Conservation (phyloP, 2,888 invertebrate genomes). For the Scaptomyza polygonia region DNA sequence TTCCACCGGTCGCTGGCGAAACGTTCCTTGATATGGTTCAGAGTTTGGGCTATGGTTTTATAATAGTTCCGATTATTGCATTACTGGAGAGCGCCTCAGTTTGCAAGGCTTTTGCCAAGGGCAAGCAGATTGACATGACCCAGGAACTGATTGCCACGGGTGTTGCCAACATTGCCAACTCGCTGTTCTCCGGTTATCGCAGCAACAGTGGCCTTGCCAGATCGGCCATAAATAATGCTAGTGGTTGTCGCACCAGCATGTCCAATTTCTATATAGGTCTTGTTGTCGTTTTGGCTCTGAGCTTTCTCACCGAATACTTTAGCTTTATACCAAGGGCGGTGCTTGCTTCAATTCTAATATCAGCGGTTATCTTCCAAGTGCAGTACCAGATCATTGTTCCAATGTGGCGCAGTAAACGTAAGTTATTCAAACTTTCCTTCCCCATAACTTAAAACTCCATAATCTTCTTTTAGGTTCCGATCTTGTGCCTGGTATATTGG, state of each 20-base stretch:
- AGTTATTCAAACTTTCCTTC: constrained; percentile 81
- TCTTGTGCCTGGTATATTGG: constrained; percentile 92
- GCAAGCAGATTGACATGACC: constrained; percentile 93
- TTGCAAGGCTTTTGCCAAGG: constrained; percentile 86
- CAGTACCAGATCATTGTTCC: constrained; percentile 93
- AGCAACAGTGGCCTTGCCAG: constrained; percentile 92
- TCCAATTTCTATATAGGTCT: constrained; percentile 92
- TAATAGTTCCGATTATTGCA: constrained; percentile 93
- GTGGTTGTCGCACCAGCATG: constrained; percentile 93
- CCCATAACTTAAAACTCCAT: not conserved
- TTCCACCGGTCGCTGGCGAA: constrained; percentile 60
- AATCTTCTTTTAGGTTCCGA: constrained; percentile 89
- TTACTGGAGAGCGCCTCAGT: constrained; percentile 95
- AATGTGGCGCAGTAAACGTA: constrained; percentile 95
- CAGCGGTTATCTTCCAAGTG: constrained; percentile 95
- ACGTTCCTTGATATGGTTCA: constrained; percentile 89
- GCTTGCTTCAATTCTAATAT: constrained; percentile 95
- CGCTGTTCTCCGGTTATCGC: constrained; percentile 92
- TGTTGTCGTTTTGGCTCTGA: constrained; percentile 92
- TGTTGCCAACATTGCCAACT: constrained; percentile 90
- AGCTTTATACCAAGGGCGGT: constrained; percentile 93
- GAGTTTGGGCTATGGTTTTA: constrained; percentile 91
- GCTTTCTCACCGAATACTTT: constrained; percentile 95
- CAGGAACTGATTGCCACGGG: constrained; percentile 96
- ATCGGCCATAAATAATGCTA: constrained; percentile 93